A percentile compares a stretch with the other conserved stretches of the same genome.
Conservation (phyloP, 2,113 vertebrate species). For the Chlamydotis undulata region DNA sequence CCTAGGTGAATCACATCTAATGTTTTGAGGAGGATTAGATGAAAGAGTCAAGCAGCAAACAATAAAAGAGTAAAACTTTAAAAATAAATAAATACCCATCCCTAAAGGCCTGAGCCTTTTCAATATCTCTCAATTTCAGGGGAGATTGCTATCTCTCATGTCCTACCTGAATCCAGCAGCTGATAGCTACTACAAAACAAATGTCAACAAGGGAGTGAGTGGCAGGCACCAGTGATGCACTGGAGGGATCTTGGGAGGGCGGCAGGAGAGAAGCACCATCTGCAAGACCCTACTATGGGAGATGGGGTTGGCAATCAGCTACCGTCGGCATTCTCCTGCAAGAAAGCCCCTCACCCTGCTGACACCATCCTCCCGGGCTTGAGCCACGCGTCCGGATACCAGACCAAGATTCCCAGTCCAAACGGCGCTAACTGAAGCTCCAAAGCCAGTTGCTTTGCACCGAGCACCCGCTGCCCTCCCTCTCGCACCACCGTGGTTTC, state of each 20-base stretch:
- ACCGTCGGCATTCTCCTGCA: not conserved
- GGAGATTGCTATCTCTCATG: not conserved
- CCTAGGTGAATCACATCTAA: not conserved
- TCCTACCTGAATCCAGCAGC: not conserved
- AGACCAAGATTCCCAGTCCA: not conserved
- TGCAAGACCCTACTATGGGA: accelerated
- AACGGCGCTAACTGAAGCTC: not conserved
- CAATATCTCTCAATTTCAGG: not conserved
- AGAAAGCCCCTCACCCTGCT: not conserved
- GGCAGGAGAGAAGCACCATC: not conserved
- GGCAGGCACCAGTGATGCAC: accelerated
- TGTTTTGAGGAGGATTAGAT: not conserved
- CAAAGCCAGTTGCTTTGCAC: not conserved
- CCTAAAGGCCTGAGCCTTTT: not conserved
- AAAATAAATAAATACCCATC: not conserved
- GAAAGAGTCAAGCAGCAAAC: not conserved
- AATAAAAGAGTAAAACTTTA: not conserved
- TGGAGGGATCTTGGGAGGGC: not conserved
- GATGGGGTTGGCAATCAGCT: accelerated
- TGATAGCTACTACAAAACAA: not conserved
- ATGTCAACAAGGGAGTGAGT: not conserved
- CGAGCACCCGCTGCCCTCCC: not conserved
- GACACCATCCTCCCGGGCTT: not conserved
- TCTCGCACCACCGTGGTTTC: not conserved
- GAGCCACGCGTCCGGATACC: accelerated